These are phyloP conservation scores for Semnornis frantzii DNA, from an alignment of 2,113 vertebrate genomes.

Conservation along the genomic window DNA sequence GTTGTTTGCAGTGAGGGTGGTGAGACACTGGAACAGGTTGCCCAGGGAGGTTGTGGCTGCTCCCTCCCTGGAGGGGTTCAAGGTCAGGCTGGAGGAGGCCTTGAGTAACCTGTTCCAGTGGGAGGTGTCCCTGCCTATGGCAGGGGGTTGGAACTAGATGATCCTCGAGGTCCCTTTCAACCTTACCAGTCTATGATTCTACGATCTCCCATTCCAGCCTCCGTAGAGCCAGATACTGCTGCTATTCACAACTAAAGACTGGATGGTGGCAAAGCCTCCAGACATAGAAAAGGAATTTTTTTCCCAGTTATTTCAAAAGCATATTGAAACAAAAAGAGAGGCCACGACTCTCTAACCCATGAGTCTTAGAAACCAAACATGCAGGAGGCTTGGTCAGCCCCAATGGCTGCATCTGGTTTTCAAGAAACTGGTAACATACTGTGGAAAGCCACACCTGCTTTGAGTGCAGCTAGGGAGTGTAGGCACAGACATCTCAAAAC, in stretches of 20 bases:
- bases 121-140: no score
- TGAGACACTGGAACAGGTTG: no score
- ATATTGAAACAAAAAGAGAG: background rate
- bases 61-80: no score
- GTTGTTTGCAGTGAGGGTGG: no score
- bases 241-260: background rate
- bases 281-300: background rate
- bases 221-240: background rate
- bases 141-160: no score
- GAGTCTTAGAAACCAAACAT: background rate
- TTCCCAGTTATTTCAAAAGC: background rate
- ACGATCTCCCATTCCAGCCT: background rate
- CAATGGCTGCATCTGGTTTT: background rate
- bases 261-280: background rate
- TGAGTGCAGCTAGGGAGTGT: background rate
- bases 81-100: no score
- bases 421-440: background rate
- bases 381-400: background rate
- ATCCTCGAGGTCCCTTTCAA: no score
- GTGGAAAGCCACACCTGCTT: background rate
- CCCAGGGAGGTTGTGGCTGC: no score
- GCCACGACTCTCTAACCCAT: background rate
- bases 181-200: no score
- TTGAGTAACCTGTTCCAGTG: no score
- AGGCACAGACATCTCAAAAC: background rate